Percentiles rank a stretch among this genome's conserved stretches.
Conservation (phyloP, 2,113 vertebrate genomes). For the Copsychus sechellarum region DNA sequence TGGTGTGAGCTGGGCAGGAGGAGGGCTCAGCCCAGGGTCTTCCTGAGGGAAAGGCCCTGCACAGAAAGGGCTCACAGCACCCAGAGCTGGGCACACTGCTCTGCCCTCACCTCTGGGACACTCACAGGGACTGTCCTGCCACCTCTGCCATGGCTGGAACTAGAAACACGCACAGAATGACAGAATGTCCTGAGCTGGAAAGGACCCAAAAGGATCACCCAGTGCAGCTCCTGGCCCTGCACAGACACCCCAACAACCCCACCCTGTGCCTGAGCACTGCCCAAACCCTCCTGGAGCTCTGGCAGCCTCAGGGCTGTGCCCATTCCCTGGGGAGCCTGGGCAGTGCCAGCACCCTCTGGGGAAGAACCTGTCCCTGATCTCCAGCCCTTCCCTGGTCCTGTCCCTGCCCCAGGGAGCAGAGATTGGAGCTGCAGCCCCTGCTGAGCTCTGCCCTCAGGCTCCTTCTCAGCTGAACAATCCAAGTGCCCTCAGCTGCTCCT, state of each 20-base stretch:
- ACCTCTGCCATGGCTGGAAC: background rate
- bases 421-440: too few species aligned
- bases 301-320: background rate
- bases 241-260: background rate
- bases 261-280: background rate
- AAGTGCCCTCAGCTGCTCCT: background rate
- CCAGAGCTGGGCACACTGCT: background rate
- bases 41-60: fast-evolving
- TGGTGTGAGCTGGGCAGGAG: background rate
- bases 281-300: background rate
- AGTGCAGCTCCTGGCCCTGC: background rate
- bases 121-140: background rate
- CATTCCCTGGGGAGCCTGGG: background rate
- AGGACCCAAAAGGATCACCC: background rate
- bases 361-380: background rate
- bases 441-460: too few species aligned
- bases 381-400: background rate
- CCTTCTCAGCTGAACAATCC: background rate
- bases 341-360: background rate
- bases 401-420: background rate
- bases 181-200: background rate
- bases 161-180: background rate
- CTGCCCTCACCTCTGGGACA: background rate
- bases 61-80: background rate
- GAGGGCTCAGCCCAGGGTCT: background rate